phyloP scores from a whole-genome alignment of 2,113 vertebrate species.

The Drymodes brunneopygia region DNA sequence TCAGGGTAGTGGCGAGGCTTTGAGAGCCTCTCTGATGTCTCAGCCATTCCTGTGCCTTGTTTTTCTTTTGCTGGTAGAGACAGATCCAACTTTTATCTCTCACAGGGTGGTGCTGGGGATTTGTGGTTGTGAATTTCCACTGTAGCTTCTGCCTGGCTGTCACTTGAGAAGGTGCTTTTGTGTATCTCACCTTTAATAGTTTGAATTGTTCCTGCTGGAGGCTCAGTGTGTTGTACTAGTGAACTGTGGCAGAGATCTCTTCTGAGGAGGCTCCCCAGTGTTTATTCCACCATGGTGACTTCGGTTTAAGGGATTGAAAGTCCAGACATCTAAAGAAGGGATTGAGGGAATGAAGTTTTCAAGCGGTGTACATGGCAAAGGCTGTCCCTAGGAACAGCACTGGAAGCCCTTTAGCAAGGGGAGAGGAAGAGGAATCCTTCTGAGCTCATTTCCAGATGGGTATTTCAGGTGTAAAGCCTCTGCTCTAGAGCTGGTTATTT shows the following conservation, averaged over 20 bases:
- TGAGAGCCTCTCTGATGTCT: background rate
- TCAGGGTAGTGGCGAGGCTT: background rate
- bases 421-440: background rate
- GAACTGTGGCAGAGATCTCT: background rate
- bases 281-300: background rate
- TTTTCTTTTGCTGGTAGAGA: background rate
- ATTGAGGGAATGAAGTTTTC: background rate
- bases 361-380: background rate
- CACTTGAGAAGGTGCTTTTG: background rate
- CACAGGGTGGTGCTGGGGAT: background rate
- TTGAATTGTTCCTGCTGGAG: background rate
- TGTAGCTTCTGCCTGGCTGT: background rate
- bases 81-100: background rate
- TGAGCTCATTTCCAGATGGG: background rate
- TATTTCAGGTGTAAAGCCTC: background rate
- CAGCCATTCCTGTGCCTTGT: background rate
- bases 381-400: background rate
- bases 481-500: background rate
- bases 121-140: background rate
- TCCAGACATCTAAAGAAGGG: background rate
- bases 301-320: background rate
- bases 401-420: background rate
- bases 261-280: background rate
- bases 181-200: background rate
- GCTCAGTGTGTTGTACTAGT: background rate